Percentiles rank a stretch among this genome's conserved stretches.
These are phyloP conservation scores for Drosophila phalerata DNA, from an alignment of 2,888 invertebrate genomes.

Conservation along the genomic window DNA sequence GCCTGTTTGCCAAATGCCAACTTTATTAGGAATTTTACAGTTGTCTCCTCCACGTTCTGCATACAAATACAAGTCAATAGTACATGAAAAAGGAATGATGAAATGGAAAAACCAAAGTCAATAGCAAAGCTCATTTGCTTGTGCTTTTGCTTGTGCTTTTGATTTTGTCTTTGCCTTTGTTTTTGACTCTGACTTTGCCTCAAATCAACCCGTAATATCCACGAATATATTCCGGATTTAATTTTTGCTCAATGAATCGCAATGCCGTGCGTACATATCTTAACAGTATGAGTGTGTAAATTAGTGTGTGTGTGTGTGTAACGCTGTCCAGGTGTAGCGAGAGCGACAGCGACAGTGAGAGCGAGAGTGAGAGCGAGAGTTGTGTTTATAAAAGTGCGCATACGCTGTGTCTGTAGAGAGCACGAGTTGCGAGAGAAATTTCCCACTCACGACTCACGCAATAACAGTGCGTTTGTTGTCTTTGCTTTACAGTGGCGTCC, in stretches of 20 bases:
- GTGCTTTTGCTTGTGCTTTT: slow-evolving; percentile 16
- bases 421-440: slow-evolving; percentile 22
- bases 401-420: slow-evolving; percentile 31
- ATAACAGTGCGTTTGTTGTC: background rate
- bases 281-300: slow-evolving; percentile 4
- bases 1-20: slow-evolving; percentile 78
- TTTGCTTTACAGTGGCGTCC: slow-evolving; percentile 30
- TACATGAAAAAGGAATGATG: slow-evolving; percentile 41
- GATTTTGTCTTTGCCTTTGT: slow-evolving; percentile 12
- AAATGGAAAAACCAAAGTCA: slow-evolving; percentile 1
- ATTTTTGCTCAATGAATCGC: slow-evolving; percentile 68
- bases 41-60: slow-evolving; percentile 24
- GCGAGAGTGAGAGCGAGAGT: slow-evolving; percentile 13
- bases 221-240: slow-evolving; percentile 47
- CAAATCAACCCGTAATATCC: slow-evolving; percentile 40
- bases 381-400: slow-evolving; percentile 26
- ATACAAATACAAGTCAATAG: slow-evolving; percentile 42
- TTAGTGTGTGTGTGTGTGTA: slow-evolving; percentile 7
- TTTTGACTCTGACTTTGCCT: slow-evolving; percentile 10
- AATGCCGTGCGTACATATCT: slow-evolving; percentile 25
- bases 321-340: slow-evolving; percentile 51
- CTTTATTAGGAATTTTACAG: slow-evolving; percentile 75
- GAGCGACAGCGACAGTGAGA: slow-evolving; percentile 15
- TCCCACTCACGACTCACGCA: slow-evolving; percentile 28
- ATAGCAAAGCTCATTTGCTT: slow-evolving; percentile 20